Percentiles rank a stretch among this genome's conserved stretches.
Conservation (phyloP, 2,797 vertebrate species). For the Myotis daubentonii region DNA sequence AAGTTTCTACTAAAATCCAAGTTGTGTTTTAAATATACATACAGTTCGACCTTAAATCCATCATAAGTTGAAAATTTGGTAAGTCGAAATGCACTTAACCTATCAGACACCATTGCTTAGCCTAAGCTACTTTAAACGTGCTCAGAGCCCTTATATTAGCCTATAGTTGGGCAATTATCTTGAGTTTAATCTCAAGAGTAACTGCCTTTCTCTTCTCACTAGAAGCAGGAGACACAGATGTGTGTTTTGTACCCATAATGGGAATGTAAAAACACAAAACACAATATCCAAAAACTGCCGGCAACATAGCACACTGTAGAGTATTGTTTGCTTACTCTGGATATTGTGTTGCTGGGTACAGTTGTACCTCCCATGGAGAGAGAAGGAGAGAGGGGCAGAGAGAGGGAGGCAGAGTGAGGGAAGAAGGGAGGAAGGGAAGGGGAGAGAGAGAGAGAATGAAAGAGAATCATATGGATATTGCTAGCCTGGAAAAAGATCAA, state of each 20-base stretch:
- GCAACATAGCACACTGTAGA: too few relatives aligned
- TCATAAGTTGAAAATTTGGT: background rate
- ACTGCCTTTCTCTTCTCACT: too few relatives aligned
- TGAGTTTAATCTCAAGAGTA: too few relatives aligned
- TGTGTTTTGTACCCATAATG: too few relatives aligned
- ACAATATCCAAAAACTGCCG: too few relatives aligned
- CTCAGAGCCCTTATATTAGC: background rate
- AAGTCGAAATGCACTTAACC: background rate
- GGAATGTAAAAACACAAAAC: too few relatives aligned
- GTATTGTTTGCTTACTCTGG: too few relatives aligned
- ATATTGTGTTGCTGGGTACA: background rate
- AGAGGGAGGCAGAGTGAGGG: background rate
- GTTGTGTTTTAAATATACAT: background rate
- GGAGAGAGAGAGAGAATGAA: background rate
- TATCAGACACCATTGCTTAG: background rate
- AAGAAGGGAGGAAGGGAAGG: accelerated
- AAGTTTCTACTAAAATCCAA: slow-evolving; percentile 5
- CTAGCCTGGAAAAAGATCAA: too few relatives aligned
- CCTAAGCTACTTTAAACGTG: too few relatives aligned
- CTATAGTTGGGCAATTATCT: too few relatives aligned
- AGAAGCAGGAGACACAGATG: too few relatives aligned
- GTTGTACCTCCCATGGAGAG: background rate
- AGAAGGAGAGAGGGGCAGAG: background rate
- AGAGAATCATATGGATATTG: too few relatives aligned
- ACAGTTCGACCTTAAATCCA: background rate